Evolutionary conservation across 1,140 invertebrate species (phyloP), one percentile per base, ranked within the genome.

Genomic region (Drosophila arawakana): DNA sequence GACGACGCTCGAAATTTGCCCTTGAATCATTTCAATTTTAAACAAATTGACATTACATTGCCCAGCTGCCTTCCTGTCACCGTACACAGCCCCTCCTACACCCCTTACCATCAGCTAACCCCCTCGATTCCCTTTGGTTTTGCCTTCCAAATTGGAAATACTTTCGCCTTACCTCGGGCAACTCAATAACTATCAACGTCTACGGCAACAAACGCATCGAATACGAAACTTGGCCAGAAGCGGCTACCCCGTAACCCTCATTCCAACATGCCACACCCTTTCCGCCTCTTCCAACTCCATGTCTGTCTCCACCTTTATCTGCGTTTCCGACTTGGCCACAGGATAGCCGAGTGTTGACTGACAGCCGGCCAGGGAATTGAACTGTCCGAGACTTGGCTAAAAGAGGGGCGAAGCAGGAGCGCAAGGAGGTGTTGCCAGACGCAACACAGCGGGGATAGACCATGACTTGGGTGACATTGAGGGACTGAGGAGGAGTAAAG

Each of bases 1-100:
- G 61, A n/a, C 37, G 57, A 15, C 37, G 57, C 75, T 62, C 46
- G 25, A 37, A 67, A 83, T 69, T 84, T 78, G 80, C 81, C 81
- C 81, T 83, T 83, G 81, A 84, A 83, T 83, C 81, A 83, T 83
- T 83, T 83, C 81, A 83, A 83, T 83, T 83, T 83, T 75, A 83
- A 80, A 78, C 82, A 83, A 83, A 83, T 83, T 83, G 81, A 83
- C 81, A 83, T 83, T 80, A 84, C 81, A 83, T 80, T 84, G 81
- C 81, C 77, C 60, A 54, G 77, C 76, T 78, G 76, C 66, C 75
- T 59, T 70, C 59, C 59, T 61, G 39, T 52, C 62, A 55, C 50
- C 11, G 21, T n/a, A 7, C 41, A 30, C 44, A 15, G 8, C 2
- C 35, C 66, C 44, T 30, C 37, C 52, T 10, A 8, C 34, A 1